These are phyloP conservation scores for Drosophila willistoni DNA, from an alignment of 1,140 invertebrate species.

Conservation along the genomic window DNA sequence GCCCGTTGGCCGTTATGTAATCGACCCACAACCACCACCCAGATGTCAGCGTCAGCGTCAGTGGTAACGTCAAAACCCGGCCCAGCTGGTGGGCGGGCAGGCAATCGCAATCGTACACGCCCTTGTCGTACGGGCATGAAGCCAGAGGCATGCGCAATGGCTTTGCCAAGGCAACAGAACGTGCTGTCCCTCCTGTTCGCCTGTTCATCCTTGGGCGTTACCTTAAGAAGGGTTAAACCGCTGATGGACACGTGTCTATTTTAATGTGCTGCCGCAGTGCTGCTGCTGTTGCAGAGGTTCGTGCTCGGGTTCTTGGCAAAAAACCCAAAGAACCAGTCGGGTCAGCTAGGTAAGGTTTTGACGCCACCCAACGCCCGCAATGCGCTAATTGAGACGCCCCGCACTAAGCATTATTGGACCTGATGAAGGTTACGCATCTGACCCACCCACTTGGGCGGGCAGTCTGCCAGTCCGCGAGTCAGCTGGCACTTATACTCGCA, in stretches of 20 bases:
- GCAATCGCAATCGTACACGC: conserved; percentile 46
- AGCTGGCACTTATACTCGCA: conserved; percentile 26
- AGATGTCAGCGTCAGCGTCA: conserved; percentile 14
- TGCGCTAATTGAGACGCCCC: conserved; percentile 50
- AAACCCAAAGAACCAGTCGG: conserved; percentile 71
- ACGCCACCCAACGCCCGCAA: conserved; percentile 66
- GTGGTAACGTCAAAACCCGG: conserved; percentile 63
- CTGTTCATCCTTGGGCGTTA: conserved; percentile 83
- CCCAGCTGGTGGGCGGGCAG: conserved; percentile 52
- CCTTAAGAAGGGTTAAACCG: conserved; percentile 83
- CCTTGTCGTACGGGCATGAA: conserved; percentile 35
- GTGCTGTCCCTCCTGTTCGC: conserved; percentile 47
- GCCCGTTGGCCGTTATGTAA: conserved; percentile 65
- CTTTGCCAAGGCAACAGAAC: neutral
- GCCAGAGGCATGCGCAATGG: conserved; percentile 57
- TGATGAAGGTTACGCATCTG: conserved; percentile 38
- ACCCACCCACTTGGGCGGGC: conserved; percentile 60
- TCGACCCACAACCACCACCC: conserved; percentile 25
- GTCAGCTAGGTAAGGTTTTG: conserved; percentile 33
- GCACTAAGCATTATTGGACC: conserved; percentile 48
- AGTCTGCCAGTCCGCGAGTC: conserved; percentile 37
- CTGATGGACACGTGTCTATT: conserved; percentile 83
- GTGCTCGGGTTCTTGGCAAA: conserved; percentile 64
- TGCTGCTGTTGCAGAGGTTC: conserved; percentile 57
- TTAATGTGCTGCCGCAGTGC: conserved; percentile 49